These are phyloP conservation scores for Brachypteracias leptosomus DNA, from an alignment of 2,113 vertebrate genomes.

Conservation along the genomic window DNA sequence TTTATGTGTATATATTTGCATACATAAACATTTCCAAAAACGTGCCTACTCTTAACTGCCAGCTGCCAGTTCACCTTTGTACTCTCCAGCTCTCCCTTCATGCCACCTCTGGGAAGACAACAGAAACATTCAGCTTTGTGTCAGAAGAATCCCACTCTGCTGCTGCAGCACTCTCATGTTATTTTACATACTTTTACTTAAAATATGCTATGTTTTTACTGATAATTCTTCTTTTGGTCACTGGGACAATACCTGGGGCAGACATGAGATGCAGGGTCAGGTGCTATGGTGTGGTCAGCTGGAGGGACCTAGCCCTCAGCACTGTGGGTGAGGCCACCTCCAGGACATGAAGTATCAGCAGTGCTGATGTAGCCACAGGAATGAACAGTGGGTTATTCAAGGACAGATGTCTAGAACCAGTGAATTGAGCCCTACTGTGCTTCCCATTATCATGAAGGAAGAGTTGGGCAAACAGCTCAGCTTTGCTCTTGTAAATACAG, in stretches of 20 bases:
- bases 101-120: background rate
- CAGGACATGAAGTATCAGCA: background rate
- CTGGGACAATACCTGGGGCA: background rate
- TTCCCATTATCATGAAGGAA: background rate
- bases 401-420: background rate
- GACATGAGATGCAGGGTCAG: background rate
- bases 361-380: background rate
- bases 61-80: background rate
- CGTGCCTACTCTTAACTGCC: fast-evolving
- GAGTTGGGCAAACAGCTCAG: background rate
- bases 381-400: background rate
- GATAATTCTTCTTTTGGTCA: background rate
- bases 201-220: background rate
- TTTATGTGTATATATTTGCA: background rate
- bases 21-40: background rate
- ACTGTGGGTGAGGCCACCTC: background rate
- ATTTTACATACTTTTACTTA: background rate
- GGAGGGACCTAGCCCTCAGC: background rate
- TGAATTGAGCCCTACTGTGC: background rate
- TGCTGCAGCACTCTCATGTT: background rate
- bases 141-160: background rate
- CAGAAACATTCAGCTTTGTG: background rate
- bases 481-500: background rate
- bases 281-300: background rate
- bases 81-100: background rate